Base-by-base conservation (phyloP, 1,140 invertebrate species). In the Leptonema lineaticorne region DNA sequence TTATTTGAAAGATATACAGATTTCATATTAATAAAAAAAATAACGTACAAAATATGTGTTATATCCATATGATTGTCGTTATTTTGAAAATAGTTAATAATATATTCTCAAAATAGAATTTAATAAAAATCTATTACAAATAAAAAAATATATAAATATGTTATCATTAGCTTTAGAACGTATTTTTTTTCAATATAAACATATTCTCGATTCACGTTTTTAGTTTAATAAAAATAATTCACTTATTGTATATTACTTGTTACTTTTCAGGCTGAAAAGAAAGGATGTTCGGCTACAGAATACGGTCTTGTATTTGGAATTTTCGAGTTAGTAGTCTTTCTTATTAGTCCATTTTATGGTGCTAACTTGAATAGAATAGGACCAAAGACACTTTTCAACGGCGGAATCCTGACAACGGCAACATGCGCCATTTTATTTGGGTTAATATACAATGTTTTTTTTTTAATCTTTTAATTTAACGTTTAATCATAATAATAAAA, bases 251-350 rank as follows among this genome's bases (percentile, higher is more conserved):
- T 41, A 4, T n/a, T n/a, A n/a, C n/a, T n/a, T n/a, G n/a, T n/a
- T 30, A 18, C 20, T 14, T 79, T 76, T 16, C 80, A 95, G 91
- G 93, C 94, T 11, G 90, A 91, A 74, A 85, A 84, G 46, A 96
- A 96, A 85, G 92, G 93, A 37, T 92, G 92, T 3, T 86, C 89
- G 3, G 88, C 92, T 0, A 90, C 93, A 18, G 91, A 95, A 74
- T 94, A 94, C 83, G 95, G 95, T 1, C 82, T 97, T 46, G 93
- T 97, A 0, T 97, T 97, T 78, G 94, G 94, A 0, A 84, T 94
- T 27, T 97, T 96, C 80, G 94, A 97, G 77, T 80, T 97, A n/a
- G 88, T 93, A 0, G 94, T 96, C 24, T 95, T 96, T 76, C 75
- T 95, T 8, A 86, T 94, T 37, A 94, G 93, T 73, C 95, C 94